These are phyloP conservation scores for Gephyroberyx darwinii DNA, from an alignment of 2,797 vertebrate species.

Conservation along the genomic window DNA sequence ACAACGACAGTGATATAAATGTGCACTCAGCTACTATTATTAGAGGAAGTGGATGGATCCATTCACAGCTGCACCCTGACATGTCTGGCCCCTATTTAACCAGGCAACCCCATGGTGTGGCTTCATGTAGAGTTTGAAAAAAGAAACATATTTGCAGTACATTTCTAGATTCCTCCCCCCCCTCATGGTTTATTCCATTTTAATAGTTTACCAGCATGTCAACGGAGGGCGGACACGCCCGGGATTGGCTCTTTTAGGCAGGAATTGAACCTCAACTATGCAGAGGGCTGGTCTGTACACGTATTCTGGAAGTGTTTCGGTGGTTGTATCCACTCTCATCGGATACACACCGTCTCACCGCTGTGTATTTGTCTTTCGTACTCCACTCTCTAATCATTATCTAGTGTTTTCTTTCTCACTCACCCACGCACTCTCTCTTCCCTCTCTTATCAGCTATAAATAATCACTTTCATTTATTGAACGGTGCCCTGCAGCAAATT, in stretches of 20 bases:
- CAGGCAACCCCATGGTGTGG: not conserved
- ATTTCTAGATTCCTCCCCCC: conserved; percentile 15
- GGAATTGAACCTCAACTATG: conserved; percentile 1
- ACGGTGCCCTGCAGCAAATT: too few species aligned
- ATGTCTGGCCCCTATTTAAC: too few species aligned
- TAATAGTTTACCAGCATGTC: conserved; percentile 28
- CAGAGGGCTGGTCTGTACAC: conserved; percentile 46
- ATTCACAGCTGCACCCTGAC: not conserved
- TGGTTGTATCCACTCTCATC: not conserved
- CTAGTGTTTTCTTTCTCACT: conserved; percentile 10
- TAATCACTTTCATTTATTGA: too few species aligned
- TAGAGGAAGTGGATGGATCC: not conserved
- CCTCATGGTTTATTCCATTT: conserved; percentile 5
- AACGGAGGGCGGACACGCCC: conserved; percentile 57
- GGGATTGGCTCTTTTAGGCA: conserved; percentile 28
- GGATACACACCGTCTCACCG: not conserved
- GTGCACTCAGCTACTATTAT: not conserved
- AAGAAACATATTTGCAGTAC: not conserved
- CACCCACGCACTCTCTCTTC: conserved; percentile 2
- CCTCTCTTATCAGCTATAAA: not conserved
- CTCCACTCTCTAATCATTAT: conserved; percentile 4
- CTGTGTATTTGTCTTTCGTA: conserved; percentile 10
- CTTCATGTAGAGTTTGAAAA: not conserved
- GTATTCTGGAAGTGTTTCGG: conserved; percentile 21
- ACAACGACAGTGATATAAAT: not conserved